A percentile compares a stretch with the other conserved stretches of the same genome.
Evolutionary conservation across 1,140 invertebrate species (phyloP).

Genomic region (Zaprionus capensis): DNA sequence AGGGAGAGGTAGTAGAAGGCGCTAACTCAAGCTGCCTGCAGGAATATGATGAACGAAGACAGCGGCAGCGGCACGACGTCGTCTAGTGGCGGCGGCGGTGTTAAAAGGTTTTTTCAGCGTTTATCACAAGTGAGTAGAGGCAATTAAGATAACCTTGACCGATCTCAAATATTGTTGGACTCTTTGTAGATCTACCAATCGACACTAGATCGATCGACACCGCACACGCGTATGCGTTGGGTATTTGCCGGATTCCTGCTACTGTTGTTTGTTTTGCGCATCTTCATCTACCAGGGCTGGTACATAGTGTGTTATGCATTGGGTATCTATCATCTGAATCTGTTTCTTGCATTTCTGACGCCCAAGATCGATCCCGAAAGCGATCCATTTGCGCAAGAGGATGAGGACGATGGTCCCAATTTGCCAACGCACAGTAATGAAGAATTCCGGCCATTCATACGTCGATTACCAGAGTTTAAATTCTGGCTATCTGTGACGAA

Average conservation of each 20-base stretch:
- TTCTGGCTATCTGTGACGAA: constrained; percentile 99
- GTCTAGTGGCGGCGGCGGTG: constrained; percentile 62
- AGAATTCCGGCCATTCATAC: constrained; percentile 99
- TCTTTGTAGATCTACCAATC: constrained; percentile 86
- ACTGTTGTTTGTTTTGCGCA: constrained; percentile 86
- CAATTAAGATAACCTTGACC: constrained; percentile 5
- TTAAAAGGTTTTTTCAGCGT: constrained; percentile 77
- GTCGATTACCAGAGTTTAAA: constrained; percentile 99
- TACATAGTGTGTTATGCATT: constrained; percentile 99
- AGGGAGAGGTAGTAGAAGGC: constrained; percentile 13
- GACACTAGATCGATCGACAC: constrained; percentile 88
- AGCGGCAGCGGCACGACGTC: constrained; percentile 59
- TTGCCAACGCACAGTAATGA: constrained; percentile 97
- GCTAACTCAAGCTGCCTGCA: constrained; percentile 24
- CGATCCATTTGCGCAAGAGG: constrained; percentile 90
- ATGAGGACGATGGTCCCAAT: constrained; percentile 94
- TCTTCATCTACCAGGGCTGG: constrained; percentile 93
- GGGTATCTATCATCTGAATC: constrained; percentile 99
- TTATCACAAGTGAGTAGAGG: constrained; percentile 73
- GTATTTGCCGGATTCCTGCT: constrained; percentile 85
- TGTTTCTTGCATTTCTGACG: constrained; percentile 99
- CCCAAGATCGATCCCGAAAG: constrained; percentile 99
- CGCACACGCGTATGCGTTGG: constrained; percentile 87
- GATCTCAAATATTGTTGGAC: neutral
- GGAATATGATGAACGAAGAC: constrained; percentile 81